These are phyloP conservation scores for Zonotrichia leucophrys DNA, from an alignment of 2,113 vertebrate genomes.

Conservation along the genomic window DNA sequence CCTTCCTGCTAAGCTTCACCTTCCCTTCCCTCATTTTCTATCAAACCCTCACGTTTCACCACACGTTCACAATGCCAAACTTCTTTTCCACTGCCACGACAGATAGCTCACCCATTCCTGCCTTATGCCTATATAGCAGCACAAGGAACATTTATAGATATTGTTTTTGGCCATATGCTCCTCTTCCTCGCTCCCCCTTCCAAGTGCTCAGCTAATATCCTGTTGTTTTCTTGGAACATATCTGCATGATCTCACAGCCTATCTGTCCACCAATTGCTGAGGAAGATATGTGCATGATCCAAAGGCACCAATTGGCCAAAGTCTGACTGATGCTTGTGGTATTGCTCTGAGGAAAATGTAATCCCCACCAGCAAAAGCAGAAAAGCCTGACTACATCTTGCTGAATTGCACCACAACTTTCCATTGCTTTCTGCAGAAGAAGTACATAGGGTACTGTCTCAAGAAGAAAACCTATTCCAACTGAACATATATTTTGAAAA, in stretches of 20 bases:
- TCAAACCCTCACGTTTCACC: background rate
- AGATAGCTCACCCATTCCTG: background rate
- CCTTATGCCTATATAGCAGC: background rate
- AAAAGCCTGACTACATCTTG: background rate
- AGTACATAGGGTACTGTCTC: background rate
- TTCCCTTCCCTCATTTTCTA: background rate
- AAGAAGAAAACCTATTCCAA: background rate
- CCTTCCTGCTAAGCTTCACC: background rate
- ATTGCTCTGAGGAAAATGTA: conserved; percentile 4
- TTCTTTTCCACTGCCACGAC: background rate
- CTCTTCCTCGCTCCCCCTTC: conserved; percentile 20
- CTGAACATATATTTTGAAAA: background rate
- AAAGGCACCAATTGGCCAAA: conserved; percentile 15
- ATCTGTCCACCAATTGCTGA: conserved; percentile 14
- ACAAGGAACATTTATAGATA: background rate
- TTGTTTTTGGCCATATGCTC: conserved; percentile 55
- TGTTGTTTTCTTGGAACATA: conserved; percentile 45
- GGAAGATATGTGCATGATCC: background rate
- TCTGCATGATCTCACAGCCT: conserved; percentile 56
- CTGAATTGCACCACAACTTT: background rate
- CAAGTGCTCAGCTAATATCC: conserved; percentile 46
- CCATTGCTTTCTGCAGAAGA: background rate
- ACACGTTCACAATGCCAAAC: background rate
- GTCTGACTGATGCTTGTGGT: conserved; percentile 29
- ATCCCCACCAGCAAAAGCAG: background rate